Evolutionary conservation across 2,888 invertebrate genomes (phyloP).

Genomic region (Caenorhabditis afra): DNA sequence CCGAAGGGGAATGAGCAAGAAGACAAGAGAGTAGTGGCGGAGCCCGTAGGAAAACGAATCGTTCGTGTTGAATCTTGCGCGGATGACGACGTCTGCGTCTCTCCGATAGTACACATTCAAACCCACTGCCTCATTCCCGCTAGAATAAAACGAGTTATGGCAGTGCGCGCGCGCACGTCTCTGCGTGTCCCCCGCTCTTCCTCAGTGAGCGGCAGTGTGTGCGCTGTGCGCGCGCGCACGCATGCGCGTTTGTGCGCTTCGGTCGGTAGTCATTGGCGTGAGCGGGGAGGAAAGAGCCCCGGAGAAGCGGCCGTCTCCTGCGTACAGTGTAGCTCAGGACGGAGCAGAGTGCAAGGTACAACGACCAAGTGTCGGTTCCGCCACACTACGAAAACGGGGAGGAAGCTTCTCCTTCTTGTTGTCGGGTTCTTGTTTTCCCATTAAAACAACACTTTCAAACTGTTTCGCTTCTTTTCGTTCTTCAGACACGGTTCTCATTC

Average conservation of each 20-base stretch:
- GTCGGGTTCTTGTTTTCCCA: too few species aligned
- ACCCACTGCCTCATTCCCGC: neutral
- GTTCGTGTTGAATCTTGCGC: neutral
- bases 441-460: too few species aligned
- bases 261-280: slow-evolving; percentile 19
- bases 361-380: slow-evolving; percentile 4
- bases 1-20: neutral
- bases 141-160: slow-evolving; percentile 53
- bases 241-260: neutral
- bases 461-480: too few species aligned
- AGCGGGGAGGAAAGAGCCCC: slow-evolving; percentile 6
- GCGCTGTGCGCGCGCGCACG: slow-evolving; percentile 14
- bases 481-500: too few species aligned
- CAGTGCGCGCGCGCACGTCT: slow-evolving; percentile 12
- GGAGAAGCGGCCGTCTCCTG: slow-evolving; percentile 14
- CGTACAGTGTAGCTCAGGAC: slow-evolving; percentile 30
- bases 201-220: slow-evolving; percentile 12
- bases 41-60: neutral
- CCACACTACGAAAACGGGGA: slow-evolving; percentile 1
- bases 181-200: slow-evolving; percentile 20
- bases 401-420: neutral
- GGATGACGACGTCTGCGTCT: slow-evolving; percentile 26
- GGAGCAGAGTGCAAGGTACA: slow-evolving; percentile 24
- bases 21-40: neutral
- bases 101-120: slow-evolving; percentile 5